phyloP scores from a whole-genome alignment of 2,113 vertebrate genomes.

The Hyperopisus bebe region DNA sequence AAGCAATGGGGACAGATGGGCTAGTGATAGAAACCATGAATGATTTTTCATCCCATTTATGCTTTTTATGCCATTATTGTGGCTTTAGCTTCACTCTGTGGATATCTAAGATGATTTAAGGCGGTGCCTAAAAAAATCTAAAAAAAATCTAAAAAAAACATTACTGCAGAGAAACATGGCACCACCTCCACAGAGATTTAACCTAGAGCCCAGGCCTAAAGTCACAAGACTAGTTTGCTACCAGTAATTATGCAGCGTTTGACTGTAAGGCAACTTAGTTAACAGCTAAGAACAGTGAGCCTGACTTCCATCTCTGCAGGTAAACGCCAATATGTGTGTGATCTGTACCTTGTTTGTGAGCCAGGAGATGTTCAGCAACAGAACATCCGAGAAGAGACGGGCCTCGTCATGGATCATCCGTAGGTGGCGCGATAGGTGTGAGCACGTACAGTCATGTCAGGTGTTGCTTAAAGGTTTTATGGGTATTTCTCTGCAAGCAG shows the following conservation, averaged over 20 bases:
- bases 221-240: background rate
- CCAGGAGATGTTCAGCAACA: background rate
- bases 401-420: background rate
- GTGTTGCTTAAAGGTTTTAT: background rate
- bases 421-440: background rate
- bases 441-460: background rate
- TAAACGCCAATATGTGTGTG: background rate
- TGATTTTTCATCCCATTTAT: background rate
- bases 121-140: background rate
- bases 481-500: background rate
- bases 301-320: background rate
- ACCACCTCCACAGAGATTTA: background rate
- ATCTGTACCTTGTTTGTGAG: background rate
- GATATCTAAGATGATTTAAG: background rate
- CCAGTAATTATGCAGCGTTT: background rate
- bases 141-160: background rate
- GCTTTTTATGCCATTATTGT: background rate
- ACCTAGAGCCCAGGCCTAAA: background rate
- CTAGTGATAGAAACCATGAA: background rate
- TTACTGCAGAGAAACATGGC: background rate
- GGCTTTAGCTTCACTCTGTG: background rate
- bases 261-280: background rate
- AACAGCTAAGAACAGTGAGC: background rate
- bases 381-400: background rate
- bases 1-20: background rate